A percentile compares a stretch with the other conserved stretches of the same genome.
phyloP scores from a whole-genome alignment of 2,113 vertebrate species.

The Sorex araneus region DNA sequence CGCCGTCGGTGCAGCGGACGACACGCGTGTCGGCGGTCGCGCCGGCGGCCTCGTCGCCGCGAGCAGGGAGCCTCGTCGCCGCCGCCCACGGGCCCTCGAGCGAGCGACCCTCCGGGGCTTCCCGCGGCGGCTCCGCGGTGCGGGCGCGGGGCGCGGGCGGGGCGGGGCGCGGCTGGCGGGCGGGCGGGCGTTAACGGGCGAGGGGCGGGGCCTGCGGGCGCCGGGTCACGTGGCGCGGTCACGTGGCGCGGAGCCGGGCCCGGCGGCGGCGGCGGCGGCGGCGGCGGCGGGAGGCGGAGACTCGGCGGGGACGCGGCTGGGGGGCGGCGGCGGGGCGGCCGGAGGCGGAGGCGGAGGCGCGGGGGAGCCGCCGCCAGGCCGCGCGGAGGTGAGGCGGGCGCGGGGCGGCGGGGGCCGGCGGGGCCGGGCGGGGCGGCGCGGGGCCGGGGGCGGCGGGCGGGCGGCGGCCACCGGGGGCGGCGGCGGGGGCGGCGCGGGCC shows the following conservation, averaged over 20 bases:
- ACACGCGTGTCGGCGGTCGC: too few species aligned
- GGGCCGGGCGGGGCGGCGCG: constrained; percentile 68
- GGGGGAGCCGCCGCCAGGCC: constrained; percentile 70
- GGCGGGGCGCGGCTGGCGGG: background rate
- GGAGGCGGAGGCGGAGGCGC: constrained; percentile 70
- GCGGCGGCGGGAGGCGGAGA: constrained; percentile 69
- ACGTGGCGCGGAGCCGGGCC: constrained; percentile 69
- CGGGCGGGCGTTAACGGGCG: constrained; percentile 42
- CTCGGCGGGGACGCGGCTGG: constrained; percentile 63
- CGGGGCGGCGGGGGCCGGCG: constrained; percentile 43
- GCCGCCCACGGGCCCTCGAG: too few species aligned
- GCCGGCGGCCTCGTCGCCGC: too few species aligned
- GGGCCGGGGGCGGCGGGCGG: constrained; percentile 57
- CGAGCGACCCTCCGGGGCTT: too few species aligned
- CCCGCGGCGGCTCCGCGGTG: too few species aligned
- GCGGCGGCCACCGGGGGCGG: constrained; percentile 45
- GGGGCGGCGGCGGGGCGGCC: constrained; percentile 29
- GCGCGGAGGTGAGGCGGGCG: constrained; percentile 66
- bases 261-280: constrained; percentile 54
- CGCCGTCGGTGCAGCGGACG: too few species aligned
- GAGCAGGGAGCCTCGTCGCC: too few species aligned
- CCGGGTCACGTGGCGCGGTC: constrained; percentile 67
- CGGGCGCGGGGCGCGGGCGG: background rate
- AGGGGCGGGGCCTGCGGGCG: constrained; percentile 32
- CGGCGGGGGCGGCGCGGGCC: background rate